Evolutionary conservation across 1,140 invertebrate species (phyloP), one percentile per base, ranked within the genome.

Genomic region (Cyphomyrmex costatus): DNA sequence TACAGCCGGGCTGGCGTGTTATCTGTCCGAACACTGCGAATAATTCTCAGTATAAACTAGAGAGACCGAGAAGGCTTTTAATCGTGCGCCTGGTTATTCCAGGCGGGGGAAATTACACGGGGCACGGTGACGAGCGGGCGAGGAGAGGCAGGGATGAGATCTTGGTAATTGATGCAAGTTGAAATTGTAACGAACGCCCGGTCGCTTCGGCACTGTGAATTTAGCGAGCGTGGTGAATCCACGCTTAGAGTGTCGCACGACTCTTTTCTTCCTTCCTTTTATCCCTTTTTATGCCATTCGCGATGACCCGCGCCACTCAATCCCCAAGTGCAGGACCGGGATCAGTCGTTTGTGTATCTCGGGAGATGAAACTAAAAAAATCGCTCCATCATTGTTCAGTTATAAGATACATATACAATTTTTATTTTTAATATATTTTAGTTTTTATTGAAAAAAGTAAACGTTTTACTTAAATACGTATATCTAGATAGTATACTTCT

Each of bases 151-250:
- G 19, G 36, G 36, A 2, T 33, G 58, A 49, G 77, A 80, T 60
- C 76, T 68, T 84, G 68, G 70, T 86, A 65, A 90, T 79, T 63
- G 86, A 90, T 88, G 88, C 88, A 86, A 73, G 85, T 58, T 89
- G 85, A 89, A 89, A 89, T 89, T 89, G 88, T 89, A 89, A 89
- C 73, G 84, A 89, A 86, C 85, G 60, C 42, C 58, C 68, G 51
- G 33, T 61, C 27, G 46, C 82, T 56, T 73, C 49, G 53, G 68
- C 84, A 63, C 33, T 5, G 58, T 36, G 65, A 89, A 89, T 89
- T 89, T 79, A 73, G 56, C 46, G 24, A 76, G 42, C 46, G 60
- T 27, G 30, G 36, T 56, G 61, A 21, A n/a, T 66, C 51, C 79
- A 68, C 49, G 36, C 21, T n/a, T 61, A 24, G 53, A 24, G 27